Base-by-base conservation (phyloP, 2,113 vertebrate species). In the Pholis gunnellus region DNA sequence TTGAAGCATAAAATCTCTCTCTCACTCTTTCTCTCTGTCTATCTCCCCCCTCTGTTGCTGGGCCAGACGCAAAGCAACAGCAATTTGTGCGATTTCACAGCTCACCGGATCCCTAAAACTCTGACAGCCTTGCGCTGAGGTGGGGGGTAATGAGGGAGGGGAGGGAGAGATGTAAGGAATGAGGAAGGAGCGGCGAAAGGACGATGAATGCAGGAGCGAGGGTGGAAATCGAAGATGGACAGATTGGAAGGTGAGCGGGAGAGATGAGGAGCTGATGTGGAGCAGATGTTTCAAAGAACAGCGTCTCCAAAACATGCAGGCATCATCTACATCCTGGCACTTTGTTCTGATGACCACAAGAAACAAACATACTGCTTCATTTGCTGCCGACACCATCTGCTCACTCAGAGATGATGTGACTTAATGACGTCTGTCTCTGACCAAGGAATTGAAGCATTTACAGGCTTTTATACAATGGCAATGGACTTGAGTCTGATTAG, bases 11-110 rank as follows among this genome's bases (percentile, higher is more conserved):
- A 95, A 95, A 95, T 95, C 88, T 91, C 82, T 73, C 89, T 67
- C 80, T 66, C 68, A 78, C 29, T 66, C 34, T 81, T n/a, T 76
- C 80, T 54, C 74, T 85, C 79, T 79, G 65, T 89, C 78, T 80
- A 65, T 88, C 86, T 86, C 78, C 91, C 90, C 87, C 77, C 88
- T 87, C 86, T 83, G 91, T 93, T 87, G 83, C 89, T 7, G 80
- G 88, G 78, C 92, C 93, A 93, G 94, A 95, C 91, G 88, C 92
- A 94, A 90, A 94, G 93, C 93, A 93, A 92, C 90, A 93, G 94
- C 94, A 95, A 96, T 96, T 95, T 95, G 95, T 94, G 93, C 93
- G 94, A 96, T 96, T 96, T 95, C 94, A 96, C 95, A 95, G 95
- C 91, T 95, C 90, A 90, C 88, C 81, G 91, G 68, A 84, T 92